A percentile compares a stretch with the other conserved stretches of the same genome.
These are phyloP conservation scores for Cynodonichthys magdalenae DNA, from an alignment of 2,797 vertebrate genomes.

Conservation along the genomic window DNA sequence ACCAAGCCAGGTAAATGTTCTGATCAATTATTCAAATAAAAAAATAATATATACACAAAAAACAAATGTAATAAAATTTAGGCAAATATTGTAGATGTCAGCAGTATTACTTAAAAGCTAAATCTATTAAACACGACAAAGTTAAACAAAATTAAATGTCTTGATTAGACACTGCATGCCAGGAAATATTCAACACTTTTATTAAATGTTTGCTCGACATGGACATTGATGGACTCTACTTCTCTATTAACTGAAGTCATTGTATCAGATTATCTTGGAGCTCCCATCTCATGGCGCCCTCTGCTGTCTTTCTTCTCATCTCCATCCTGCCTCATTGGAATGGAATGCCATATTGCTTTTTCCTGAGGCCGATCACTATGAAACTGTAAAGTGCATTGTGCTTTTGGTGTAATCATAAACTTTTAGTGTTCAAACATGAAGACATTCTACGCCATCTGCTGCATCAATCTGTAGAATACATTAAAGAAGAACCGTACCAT, in stretches of 20 bases:
- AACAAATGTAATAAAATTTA: neutral
- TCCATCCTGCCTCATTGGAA: constrained; percentile 70
- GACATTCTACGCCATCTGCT: constrained; percentile 66
- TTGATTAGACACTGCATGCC: constrained; percentile 45
- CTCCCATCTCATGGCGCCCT: constrained; percentile 75
- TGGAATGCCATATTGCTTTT: constrained; percentile 55
- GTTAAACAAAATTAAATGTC: constrained; percentile 2
- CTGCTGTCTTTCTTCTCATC: constrained; percentile 75
- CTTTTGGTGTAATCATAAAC: constrained; percentile 57
- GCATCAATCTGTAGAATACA: constrained; percentile 57
- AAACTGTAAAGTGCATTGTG: constrained; percentile 42
- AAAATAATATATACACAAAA: constrained; percentile 2
- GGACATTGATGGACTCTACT: constrained; percentile 51
- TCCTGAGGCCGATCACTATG: constrained; percentile 46
- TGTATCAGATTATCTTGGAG: constrained; percentile 57
- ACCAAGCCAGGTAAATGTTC: constrained; percentile 93
- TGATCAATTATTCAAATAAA: neutral
- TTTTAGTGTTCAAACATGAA: constrained; percentile 66
- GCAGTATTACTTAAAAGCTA: constrained; percentile 15
- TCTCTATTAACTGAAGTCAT: constrained; percentile 70
- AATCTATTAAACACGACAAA: constrained; percentile 9
- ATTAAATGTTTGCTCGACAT: constrained; percentile 48
- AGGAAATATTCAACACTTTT: constrained; percentile 27
- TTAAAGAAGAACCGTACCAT: constrained; percentile 62
- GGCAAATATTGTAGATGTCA: neutral